Base-by-base conservation (phyloP, 2,888 invertebrate genomes). In the Hydriomena furcata region DNA sequence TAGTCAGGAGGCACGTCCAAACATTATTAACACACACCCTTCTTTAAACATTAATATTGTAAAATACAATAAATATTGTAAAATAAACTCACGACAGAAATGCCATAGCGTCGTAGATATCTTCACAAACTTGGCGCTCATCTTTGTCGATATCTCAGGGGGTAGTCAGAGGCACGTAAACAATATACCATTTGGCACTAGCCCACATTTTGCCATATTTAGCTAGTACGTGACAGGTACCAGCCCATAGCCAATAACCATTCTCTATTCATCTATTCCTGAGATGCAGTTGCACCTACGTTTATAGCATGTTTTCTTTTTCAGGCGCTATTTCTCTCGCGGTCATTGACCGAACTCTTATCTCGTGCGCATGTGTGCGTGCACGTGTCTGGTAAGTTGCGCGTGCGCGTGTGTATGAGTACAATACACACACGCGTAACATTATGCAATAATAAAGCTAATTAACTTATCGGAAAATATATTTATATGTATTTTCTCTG, bases 321-420 rank as follows among this genome's bases (percentile, higher is more conserved):
- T 87, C 87, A 88, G 84, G 80, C 79, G 75, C 73, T 78, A 83
- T 83, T 85, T 82, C 83, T 77, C 76, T 69, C 56, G 63, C 68
- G 88, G 80, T 85, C 83, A 76, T 41, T 71, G 84, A 78, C 84
- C 83, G 77, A 35, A 61, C 76, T 79, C 82, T 88, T 88, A 87
- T 89, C 88, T 82, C 55, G 62, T 55, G 62, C 54, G 68, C 68
- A 60, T 72, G 79, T 73, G 80, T 79, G 72, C 61, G 72, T 68
- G 58, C 74, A 75, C 71, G 72, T 76, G 76, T 67, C 62, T 62
- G 55, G 66, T 52, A 49, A 46, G 58, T 56, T 74, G 82, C 79
- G 79, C 73, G 61, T 65, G 76, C 75, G 73, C 65, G 68, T 66
- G 63, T 63, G 68, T 65, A 65, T 36, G 11, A 10, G 65, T 66